Conservation (phyloP, 2,888 invertebrate species). For the Tinea pellionella region DNA sequence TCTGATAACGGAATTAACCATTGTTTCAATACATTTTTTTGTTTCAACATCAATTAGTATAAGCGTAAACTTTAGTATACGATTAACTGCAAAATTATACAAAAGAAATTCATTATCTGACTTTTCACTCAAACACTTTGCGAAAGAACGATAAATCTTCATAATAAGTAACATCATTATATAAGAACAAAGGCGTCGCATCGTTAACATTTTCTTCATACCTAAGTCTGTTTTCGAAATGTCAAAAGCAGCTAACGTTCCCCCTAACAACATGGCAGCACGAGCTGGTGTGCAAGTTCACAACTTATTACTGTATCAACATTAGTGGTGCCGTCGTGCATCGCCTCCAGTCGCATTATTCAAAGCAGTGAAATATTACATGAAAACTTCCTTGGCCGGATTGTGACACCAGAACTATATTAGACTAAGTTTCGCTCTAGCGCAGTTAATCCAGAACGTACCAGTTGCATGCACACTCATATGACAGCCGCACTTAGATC, state of each 20-base stretch:
- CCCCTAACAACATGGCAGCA: neutral
- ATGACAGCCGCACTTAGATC: slow-evolving; percentile 9
- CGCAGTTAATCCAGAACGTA: slow-evolving; percentile 27
- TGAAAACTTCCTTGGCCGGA: slow-evolving; percentile 12
- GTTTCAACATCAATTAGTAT: no score
- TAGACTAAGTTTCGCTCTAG: slow-evolving; percentile 23
- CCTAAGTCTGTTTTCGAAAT: neutral
- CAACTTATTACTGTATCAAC: slow-evolving; percentile 7
- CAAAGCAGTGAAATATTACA: slow-evolving; percentile 12
- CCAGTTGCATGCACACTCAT: slow-evolving; percentile 16
- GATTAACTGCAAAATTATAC: neutral
- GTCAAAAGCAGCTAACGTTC: neutral
- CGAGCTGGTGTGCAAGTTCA: neutral
- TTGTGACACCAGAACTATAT: slow-evolving; percentile 27
- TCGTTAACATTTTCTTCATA: neutral
- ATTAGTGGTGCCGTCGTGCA: neutral
- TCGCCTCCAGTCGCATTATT: slow-evolving; percentile 8
- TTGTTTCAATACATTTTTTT: no score
- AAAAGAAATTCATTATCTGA: neutral
- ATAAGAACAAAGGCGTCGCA: neutral
- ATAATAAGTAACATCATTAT: neutral
- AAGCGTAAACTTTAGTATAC: no score
- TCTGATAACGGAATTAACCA: neutral
- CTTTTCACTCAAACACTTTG: neutral
- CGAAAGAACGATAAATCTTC: neutral